Conservation (phyloP, 2,797 vertebrate genomes). For the Bufotes viridis region DNA sequence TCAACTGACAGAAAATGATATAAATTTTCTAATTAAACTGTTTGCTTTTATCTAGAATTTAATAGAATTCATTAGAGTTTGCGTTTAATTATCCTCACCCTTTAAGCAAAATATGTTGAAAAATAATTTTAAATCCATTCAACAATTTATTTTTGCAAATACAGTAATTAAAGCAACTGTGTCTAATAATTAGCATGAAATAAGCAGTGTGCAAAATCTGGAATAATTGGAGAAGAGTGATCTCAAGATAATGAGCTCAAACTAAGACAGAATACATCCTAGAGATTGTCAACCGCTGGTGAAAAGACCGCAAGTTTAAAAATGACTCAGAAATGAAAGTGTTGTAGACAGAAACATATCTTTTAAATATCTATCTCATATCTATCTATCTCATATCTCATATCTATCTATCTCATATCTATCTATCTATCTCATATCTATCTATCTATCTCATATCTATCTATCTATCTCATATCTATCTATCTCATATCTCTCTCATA, state of each 20-base stretch:
- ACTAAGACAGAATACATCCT: constrained; percentile 15
- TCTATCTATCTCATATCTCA: too few species aligned
- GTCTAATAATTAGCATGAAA: constrained; percentile 48
- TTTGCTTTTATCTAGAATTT: constrained; percentile 52
- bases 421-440: too few species aligned
- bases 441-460: too few species aligned
- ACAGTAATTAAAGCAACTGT: constrained; percentile 33
- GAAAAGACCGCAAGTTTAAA: background rate
- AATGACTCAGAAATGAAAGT: background rate
- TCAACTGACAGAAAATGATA: constrained; percentile 46
- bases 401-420: background rate
- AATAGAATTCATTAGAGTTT: constrained; percentile 47
- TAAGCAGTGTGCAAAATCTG: constrained; percentile 12
- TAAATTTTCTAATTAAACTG: constrained; percentile 55
- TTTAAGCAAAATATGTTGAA: constrained; percentile 45
- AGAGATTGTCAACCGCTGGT: background rate
- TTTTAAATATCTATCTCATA: too few species aligned
- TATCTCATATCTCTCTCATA: too few species aligned
- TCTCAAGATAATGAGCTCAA: constrained; percentile 34
- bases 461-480: too few species aligned
- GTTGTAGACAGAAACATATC: background rate
- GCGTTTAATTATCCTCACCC: constrained; percentile 45
- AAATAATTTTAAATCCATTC: constrained; percentile 42
- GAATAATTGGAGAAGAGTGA: constrained; percentile 18
- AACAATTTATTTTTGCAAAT: constrained; percentile 54